phyloP scores from a whole-genome alignment of 2,797 vertebrate species.

The Cygnus olor region DNA sequence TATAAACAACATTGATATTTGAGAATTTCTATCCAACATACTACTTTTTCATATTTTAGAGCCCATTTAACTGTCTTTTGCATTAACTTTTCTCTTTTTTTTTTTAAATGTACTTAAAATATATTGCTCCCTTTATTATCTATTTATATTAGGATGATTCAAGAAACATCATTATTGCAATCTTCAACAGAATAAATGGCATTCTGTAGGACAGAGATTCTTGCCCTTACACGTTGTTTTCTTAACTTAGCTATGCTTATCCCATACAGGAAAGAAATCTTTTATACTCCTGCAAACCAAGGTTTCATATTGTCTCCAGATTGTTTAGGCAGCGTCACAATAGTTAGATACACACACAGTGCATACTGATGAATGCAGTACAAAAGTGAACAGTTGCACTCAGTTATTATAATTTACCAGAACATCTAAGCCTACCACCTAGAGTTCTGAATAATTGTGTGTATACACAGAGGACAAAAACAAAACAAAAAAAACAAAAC shows the following conservation, averaged over 20 bases:
- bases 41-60: neutral
- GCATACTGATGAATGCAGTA: neutral
- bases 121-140: neutral
- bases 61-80: neutral
- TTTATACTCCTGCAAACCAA: neutral
- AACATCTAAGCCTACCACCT: neutral
- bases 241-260: neutral
- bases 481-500: neutral
- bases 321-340: neutral
- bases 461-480: neutral
- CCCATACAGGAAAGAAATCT: neutral
- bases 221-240: neutral
- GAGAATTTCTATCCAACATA: neutral
- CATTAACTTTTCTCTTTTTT: neutral
- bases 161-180: neutral
- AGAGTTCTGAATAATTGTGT: neutral
- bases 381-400: neutral
- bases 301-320: neutral
- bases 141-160: neutral
- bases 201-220: neutral
- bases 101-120: neutral
- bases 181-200: neutral
- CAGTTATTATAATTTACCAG: neutral
- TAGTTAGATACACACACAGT: neutral
- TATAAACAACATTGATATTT: neutral